phyloP scores from a whole-genome alignment of 2,888 invertebrate species.

The Dyspetes luteomarginatus region DNA sequence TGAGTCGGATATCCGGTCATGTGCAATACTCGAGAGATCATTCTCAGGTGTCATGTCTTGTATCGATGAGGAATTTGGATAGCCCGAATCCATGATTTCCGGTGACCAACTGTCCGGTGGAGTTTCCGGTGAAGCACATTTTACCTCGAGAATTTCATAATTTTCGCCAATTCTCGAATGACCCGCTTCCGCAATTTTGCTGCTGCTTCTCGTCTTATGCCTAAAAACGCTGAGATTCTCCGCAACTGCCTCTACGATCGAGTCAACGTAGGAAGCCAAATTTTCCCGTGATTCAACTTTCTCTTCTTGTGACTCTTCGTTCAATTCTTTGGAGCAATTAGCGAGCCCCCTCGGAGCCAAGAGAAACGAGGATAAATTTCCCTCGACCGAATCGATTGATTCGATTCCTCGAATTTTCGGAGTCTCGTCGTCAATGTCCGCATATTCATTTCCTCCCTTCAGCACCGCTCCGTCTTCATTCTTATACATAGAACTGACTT shows the following conservation, averaged over 20 bases:
- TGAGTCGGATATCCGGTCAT: slow-evolving; percentile 70
- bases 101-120: slow-evolving; percentile 77
- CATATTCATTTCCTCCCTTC: slow-evolving; percentile 32
- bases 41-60: slow-evolving; percentile 78
- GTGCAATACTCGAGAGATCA: slow-evolving; percentile 76
- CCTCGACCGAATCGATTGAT: neutral
- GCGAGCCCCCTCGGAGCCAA: slow-evolving; percentile 16
- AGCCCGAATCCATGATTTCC: slow-evolving; percentile 80
- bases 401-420: slow-evolving; percentile 38
- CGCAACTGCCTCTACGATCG: neutral
- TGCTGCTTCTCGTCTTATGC: neutral
- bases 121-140: slow-evolving; percentile 69
- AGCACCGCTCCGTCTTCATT: neutral
- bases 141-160: slow-evolving; percentile 51
- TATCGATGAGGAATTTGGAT: slow-evolving; percentile 78
- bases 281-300: neutral
- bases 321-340: neutral
- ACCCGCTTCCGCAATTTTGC: neutral
- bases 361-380: neutral
- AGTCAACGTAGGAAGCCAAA: neutral
- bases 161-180: slow-evolving; percentile 15
- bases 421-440: slow-evolving; percentile 54
- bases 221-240: neutral
- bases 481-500: slow-evolving; percentile 44
- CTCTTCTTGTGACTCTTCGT: neutral